Evolutionary conservation across 2,113 vertebrate species (phyloP), one percentile per base, ranked within the genome.

Genomic region (Semnornis frantzii): DNA sequence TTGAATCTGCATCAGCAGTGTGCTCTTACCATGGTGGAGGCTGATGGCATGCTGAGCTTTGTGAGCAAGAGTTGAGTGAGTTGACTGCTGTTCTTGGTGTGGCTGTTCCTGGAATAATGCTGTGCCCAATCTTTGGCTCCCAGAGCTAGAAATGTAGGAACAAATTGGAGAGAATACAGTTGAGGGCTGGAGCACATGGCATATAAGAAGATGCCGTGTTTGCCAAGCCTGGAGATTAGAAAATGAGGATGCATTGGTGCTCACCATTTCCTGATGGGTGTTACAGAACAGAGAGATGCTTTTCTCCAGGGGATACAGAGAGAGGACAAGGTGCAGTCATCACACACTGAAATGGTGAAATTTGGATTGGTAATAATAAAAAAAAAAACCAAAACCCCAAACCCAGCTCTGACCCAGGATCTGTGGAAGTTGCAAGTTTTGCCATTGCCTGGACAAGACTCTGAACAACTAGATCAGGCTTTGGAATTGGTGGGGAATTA

Each of bases 381-480:
- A 50, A 71, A 60, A 75, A 69, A 46, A 17, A 14, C 42, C 42
- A 8, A 44, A 44, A 44, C 13, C 42, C 42, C 42, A 44, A 44
- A 44, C 44, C 44, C 42, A 42, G 23, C 18, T 73, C 23, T 83
- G 57, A 80, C 25, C 55, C 0, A 3, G 21, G 13, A 3, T 89
- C 48, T 82, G 6, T 66, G 46, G 34, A 34, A 6, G 5, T 42
- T 87, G 30, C 1, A 3, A 48, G 52, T 57, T 60, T 83, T 88
- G 30, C 12, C 31, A 39, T 57, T 88, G 57, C 44, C 52, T 55
- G 21, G 65, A 46, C 24, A n/a, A 50, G 72, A 30, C 34, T 83
- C 50, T 42, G 76, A 85, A 83, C 65, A 81, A 46, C 81, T 92
- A 74, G 44, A 76, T 90, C 31, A 72, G 5, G 70, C 69, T 74